These are phyloP conservation scores for Cantharis rustica DNA, from an alignment of 2,888 invertebrate species.

Conservation along the genomic window DNA sequence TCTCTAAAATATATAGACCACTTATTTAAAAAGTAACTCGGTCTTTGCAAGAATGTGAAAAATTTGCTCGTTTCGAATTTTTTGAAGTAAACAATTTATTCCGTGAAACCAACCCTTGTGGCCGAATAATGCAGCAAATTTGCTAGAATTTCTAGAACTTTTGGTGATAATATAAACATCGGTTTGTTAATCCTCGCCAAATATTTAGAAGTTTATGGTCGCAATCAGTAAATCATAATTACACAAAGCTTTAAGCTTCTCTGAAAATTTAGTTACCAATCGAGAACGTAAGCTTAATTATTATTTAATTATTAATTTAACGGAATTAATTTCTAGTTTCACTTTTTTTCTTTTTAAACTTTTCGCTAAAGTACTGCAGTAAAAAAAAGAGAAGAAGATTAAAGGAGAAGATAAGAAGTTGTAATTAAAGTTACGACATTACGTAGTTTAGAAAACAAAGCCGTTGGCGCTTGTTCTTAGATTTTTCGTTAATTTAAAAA, in stretches of 20 bases:
- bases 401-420: neutral
- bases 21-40: neutral
- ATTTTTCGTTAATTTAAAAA: neutral
- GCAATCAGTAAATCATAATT: neutral
- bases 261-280: neutral
- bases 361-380: neutral
- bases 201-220: neutral
- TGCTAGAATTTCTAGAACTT: neutral
- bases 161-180: neutral
- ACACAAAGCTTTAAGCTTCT: neutral
- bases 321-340: neutral
- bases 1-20: neutral
- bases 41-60: neutral
- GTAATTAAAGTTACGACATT: neutral
- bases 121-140: neutral
- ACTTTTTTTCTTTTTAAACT: neutral
- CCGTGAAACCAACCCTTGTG: neutral
- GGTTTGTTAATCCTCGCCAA: neutral
- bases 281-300: neutral
- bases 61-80: neutral
- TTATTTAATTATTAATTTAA: neutral
- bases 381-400: neutral
- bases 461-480: neutral
- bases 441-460: neutral
- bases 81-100: neutral